phyloP scores from a whole-genome alignment of 2,888 invertebrate species.

The Syritta pipiens region DNA sequence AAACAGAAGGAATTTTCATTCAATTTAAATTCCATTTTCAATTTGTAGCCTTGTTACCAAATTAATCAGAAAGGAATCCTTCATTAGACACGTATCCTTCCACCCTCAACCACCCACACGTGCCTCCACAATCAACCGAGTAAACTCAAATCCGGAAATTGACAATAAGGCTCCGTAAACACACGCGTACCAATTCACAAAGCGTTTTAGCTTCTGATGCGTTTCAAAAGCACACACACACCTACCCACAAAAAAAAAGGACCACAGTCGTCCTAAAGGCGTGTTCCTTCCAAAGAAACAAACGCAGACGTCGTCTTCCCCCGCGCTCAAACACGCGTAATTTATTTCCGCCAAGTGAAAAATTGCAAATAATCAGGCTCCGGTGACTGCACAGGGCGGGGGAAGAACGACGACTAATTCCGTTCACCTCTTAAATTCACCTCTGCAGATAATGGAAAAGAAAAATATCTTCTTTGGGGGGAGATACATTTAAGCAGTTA shows the following conservation, averaged over 20 bases:
- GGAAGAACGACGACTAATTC: background rate
- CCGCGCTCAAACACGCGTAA: constrained; percentile 33
- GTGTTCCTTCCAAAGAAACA: background rate
- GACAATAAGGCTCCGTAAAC: constrained; percentile 39
- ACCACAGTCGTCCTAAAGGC: background rate
- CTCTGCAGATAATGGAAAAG: constrained; percentile 4
- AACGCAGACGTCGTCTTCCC: background rate
- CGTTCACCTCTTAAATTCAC: background rate
- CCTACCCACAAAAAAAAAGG: background rate
- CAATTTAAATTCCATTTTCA: constrained; percentile 35
- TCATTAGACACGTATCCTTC: constrained; percentile 32
- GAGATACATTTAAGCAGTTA: too few species aligned
- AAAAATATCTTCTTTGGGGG: too few species aligned
- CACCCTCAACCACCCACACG: background rate
- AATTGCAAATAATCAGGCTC: constrained; percentile 14
- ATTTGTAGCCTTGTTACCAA: constrained; percentile 34
- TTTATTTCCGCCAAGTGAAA: constrained; percentile 31
- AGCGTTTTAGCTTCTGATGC: constrained; percentile 8
- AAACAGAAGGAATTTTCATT: constrained; percentile 5
- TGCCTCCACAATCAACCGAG: constrained; percentile 19
- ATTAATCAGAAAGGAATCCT: constrained; percentile 44
- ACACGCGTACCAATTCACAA: constrained; percentile 27
- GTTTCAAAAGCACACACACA: background rate
- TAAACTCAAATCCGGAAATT: constrained; percentile 46
- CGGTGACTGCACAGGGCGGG: background rate